Base-by-base conservation (phyloP, 2,113 vertebrate species). In the Aix galericulata region DNA sequence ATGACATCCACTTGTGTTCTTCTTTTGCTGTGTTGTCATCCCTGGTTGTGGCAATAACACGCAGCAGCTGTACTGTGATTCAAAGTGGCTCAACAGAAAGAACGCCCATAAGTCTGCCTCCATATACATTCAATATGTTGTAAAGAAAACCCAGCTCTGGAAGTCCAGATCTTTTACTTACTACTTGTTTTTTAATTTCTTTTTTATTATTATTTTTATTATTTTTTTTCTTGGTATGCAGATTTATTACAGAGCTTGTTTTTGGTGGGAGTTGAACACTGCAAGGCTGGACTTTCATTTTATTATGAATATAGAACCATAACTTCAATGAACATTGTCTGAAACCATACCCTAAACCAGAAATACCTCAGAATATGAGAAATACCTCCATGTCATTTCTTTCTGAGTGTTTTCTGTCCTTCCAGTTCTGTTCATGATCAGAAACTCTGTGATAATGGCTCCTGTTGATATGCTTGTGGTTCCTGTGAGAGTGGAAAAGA, bases 41-140 rank as follows among this genome's bases (percentile, higher is more conserved):
- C 25, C 13, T 40, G 56, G 32, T 20, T 1, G 6, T 13, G 42
- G 14, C 68, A 55, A 8, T 42, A 29, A 9, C 21, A 15, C 10
- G 2, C 8, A n/a, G 34, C 56, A 15, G 22, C 34, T n/a, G 13
- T 20, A 5, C 16, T 20, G 15, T 38, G 31, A 18, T 87, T 77
- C 48, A 52, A 25, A 10, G 59, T 25, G 69, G 12, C 59, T 55
- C 22, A 0, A 3, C 13, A 29, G 62, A 59, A 58, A 38, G 18
- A 32, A 16, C 11, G 2, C 26, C 26, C 50, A 38, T 14, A 32
- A 64, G 42, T 69, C 29, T 42, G 0, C 44, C 55, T 46, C 31
- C 20, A 12, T 14, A 0, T 12, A 21, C 2, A 0, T 4, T 34
- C 26, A 55, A 16, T 10, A 12, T 5, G 1, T 44, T 58, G 20